phyloP scores from a whole-genome alignment of 2,113 vertebrate genomes.

The Coracopsis vasa region DNA sequence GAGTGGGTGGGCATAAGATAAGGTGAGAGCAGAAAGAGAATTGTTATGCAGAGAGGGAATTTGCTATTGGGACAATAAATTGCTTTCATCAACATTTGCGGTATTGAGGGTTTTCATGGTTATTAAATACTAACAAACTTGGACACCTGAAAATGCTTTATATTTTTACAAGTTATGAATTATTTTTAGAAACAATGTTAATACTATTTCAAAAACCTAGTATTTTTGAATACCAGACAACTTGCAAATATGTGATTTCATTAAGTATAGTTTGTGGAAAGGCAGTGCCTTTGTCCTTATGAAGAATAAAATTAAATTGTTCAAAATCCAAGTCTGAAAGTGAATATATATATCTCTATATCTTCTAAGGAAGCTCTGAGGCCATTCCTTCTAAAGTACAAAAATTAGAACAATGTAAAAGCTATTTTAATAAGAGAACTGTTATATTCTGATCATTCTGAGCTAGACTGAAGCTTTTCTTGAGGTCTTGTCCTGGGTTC shows the following conservation, averaged over 20 bases:
- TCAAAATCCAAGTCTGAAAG: neutral
- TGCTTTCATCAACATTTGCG: neutral
- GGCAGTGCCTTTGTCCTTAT: neutral
- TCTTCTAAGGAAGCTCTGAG: neutral
- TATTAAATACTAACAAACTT: neutral
- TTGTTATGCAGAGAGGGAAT: neutral
- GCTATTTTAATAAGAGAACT: neutral
- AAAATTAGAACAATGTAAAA: neutral
- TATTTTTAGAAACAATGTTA: neutral
- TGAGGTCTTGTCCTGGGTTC: neutral
- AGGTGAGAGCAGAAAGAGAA: neutral
- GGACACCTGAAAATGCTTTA: neutral
- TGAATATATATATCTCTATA: too few species aligned
- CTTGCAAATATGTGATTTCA: neutral
- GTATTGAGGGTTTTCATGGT: neutral
- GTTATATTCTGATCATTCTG: neutral
- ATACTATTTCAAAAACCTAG: neutral
- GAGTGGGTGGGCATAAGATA: neutral
- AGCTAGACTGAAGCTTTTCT: neutral
- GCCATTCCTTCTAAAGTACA: neutral
- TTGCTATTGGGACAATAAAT: neutral
- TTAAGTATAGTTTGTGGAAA: neutral
- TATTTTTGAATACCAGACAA: neutral
- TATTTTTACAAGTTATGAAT: neutral
- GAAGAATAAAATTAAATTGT: neutral